Evolutionary conservation across 2,113 vertebrate species (phyloP), one percentile per base, ranked within the genome.

Genomic region (Elachura formosa): DNA sequence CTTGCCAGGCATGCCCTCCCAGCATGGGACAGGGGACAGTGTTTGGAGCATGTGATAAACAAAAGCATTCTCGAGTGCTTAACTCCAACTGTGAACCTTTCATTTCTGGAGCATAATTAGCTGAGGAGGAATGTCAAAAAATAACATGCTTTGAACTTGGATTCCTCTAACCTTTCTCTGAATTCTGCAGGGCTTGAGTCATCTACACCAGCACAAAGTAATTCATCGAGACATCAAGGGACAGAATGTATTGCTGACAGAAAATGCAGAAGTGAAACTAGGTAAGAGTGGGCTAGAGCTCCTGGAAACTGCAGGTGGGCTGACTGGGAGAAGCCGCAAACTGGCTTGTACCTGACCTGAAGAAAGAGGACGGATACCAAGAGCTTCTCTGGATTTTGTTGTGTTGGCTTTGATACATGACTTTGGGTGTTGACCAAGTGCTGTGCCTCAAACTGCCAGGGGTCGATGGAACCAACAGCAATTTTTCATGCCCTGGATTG

Each of bases 171-270:
- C 96, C 61, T 82, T 90, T 74, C 96, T 87, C 85, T 93, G 71
- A 19, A 93, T 94, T 87, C 93, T 97, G 72, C 96, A 99, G 99
- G 99, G 99, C 91, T 98, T 99, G 98, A 99, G 99, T 96, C 99
- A 99, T 93, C 99, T 99, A 87, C 99, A 99, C 97, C 99, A 99
- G 97, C 99, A 99, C 97, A 99, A 99, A 97, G 99, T 99, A 97
- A 99, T 99, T 98, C 99, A 99, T 96, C 98, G 99, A 91, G 99
- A 99, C 84, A 99, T 99, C 93, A 99, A 99, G 97, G 99, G 99
- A 52, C 99, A 99, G 96, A 99, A 99, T 41, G 99, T 99, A 69
- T 95, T 99, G 97, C 98, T 99, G 97, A 99, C 99, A 0, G 99
- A 99, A 97, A 99, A 99, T 17, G 99, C 99, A 20, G 99, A 99